These are phyloP conservation scores for Notodonta dromedarius DNA, from an alignment of 2,888 invertebrate genomes.

Conservation along the genomic window DNA sequence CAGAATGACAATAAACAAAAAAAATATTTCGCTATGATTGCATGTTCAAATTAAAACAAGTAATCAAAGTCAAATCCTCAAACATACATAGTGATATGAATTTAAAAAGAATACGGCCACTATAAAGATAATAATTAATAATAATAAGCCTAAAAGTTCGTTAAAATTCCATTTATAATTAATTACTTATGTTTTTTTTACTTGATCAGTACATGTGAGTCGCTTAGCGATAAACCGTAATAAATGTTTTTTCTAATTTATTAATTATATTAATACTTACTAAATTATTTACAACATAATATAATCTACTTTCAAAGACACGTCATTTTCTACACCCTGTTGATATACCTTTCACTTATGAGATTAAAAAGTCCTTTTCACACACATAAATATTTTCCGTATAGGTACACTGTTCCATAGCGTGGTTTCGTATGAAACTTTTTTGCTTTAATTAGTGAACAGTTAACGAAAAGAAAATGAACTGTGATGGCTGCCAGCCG, in stretches of 20 bases:
- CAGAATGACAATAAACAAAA: background rate
- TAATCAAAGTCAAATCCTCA: too few relatives aligned
- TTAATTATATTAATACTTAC: background rate
- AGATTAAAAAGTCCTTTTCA: background rate
- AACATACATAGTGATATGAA: too few relatives aligned
- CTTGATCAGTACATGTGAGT: too few relatives aligned
- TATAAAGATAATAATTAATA: background rate
- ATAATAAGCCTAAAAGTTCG: too few relatives aligned
- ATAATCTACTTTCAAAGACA: conserved; percentile 2
- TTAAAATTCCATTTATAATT: too few relatives aligned
- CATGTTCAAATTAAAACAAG: background rate
- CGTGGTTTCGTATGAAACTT: too few relatives aligned
- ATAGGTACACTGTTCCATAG: too few relatives aligned
- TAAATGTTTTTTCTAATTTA: background rate
- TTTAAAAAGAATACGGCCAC: background rate
- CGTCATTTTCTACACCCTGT: conserved; percentile 5
- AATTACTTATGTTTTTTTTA: background rate
- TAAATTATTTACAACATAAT: background rate
- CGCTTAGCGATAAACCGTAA: background rate
- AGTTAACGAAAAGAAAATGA: too few relatives aligned
- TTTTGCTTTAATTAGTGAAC: too few relatives aligned
- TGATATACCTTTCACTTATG: background rate
- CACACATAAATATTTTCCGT: background rate
- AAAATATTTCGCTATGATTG: background rate
- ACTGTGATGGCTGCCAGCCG: too few relatives aligned